These are phyloP conservation scores for Drosophila emarginata DNA, from an alignment of 2,888 invertebrate species.

Conservation along the genomic window DNA sequence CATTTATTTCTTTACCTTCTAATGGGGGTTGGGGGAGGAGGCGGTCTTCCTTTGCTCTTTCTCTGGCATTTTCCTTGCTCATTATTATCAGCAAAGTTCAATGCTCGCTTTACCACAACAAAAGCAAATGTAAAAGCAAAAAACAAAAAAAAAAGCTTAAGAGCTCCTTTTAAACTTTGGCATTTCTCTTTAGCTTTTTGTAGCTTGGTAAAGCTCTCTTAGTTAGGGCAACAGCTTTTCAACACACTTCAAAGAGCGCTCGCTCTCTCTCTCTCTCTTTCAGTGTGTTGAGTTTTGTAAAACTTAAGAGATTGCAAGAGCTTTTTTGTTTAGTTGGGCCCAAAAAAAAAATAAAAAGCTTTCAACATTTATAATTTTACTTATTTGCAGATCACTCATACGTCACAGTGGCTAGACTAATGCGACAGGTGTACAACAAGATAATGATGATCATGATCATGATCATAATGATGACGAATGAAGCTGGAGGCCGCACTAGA, in stretches of 20 bases:
- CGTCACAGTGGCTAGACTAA: conserved; percentile 23
- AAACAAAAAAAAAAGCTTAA: conserved; percentile 8
- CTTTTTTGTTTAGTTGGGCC: conserved; percentile 11
- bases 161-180: not conserved
- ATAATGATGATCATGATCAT: no score
- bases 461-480: no score
- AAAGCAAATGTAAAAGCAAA: conserved; percentile 15
- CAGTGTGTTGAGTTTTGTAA: conserved; percentile 50
- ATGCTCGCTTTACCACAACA: conserved; percentile 46
- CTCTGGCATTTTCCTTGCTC: not conserved
- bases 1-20: no score
- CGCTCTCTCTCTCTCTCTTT: not conserved
- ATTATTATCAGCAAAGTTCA: conserved; percentile 55
- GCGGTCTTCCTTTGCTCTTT: not conserved
- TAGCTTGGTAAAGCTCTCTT: not conserved
- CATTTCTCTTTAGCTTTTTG: conserved; percentile 17
- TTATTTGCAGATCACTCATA: conserved; percentile 28
- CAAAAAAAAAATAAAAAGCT: conserved; percentile 25
- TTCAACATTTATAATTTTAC: conserved; percentile 42
- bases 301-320: conserved; percentile 45
- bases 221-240: conserved; percentile 53
- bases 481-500: not conserved
- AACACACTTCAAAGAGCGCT: conserved; percentile 51
- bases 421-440: conserved; percentile 15
- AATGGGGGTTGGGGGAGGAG: not conserved